Conservation (phyloP, 2,113 vertebrate species). For the Vulpes ferrilata region DNA sequence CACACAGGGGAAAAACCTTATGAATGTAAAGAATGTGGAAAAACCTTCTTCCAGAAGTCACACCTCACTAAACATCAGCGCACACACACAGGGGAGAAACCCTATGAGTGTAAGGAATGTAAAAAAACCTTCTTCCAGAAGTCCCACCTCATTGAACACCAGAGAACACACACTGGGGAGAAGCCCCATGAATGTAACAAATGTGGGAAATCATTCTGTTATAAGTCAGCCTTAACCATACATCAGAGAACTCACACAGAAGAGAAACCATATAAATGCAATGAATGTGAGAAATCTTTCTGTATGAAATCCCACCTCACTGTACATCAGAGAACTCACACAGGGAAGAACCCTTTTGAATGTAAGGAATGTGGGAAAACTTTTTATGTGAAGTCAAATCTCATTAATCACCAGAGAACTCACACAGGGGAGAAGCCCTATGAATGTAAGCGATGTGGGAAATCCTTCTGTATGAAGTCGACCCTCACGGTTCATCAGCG, state of each 20-base stretch:
- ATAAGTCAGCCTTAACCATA: neutral
- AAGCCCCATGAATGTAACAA: slow-evolving; percentile 10
- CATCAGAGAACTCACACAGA: slow-evolving; percentile 9
- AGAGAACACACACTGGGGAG: slow-evolving; percentile 39
- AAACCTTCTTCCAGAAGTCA: neutral
- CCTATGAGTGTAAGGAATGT: neutral
- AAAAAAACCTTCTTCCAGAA: slow-evolving; percentile 38
- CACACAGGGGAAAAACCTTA: neutral
- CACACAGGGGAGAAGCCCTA: neutral
- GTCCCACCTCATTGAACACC: slow-evolving; percentile 31
- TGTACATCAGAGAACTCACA: slow-evolving; percentile 24
- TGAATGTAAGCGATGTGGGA: neutral
- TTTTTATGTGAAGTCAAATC: slow-evolving; percentile 45
- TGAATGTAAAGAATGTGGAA: slow-evolving; percentile 8
- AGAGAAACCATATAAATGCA: slow-evolving; percentile 6
- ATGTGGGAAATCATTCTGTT: slow-evolving; percentile 12
- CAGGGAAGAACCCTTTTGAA: neutral
- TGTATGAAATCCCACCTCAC: slow-evolving; percentile 25
- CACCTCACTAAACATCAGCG: neutral
- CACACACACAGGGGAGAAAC: neutral
- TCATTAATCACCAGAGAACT: slow-evolving; percentile 33
- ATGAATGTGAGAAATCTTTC: neutral
- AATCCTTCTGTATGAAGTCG: slow-evolving; percentile 40
- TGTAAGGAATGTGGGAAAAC: neutral
- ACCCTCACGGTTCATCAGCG: neutral